Conservation (phyloP, 2,888 invertebrate species). For the Monochamus alternatus region DNA sequence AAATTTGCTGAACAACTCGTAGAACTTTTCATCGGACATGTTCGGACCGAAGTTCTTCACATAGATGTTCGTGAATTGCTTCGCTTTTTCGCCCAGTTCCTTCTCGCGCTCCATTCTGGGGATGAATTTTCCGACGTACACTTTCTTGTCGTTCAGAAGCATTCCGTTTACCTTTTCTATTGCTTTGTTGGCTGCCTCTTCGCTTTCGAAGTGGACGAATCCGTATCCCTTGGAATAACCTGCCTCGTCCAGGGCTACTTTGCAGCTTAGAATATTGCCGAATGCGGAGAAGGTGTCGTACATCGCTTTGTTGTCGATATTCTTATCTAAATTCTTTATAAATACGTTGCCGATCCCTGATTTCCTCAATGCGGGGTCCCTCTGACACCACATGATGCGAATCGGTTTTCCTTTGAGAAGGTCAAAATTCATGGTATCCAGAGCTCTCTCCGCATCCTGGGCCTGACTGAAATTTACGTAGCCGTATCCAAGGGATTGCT, state of each 20-base stretch:
- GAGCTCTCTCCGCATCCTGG: conserved; percentile 97
- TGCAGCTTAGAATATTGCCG: conserved; percentile 98
- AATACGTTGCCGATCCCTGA: conserved; percentile 99
- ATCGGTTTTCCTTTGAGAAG: conserved; percentile 97
- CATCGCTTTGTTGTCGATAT: conserved; percentile 99
- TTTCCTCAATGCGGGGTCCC: conserved; percentile 97
- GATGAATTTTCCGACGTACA: conserved; percentile 97
- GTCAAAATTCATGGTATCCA: conserved; percentile 99
- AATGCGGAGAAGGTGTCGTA: conserved; percentile 99
- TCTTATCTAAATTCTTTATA: conserved; percentile 98
- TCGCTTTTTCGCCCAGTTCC: conserved; percentile 95
- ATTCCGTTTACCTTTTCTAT: conserved; percentile 99
- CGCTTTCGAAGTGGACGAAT: conserved; percentile 98
- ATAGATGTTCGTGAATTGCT: conserved; percentile 97
- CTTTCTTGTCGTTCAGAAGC: conserved; percentile 98
- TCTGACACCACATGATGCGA: conserved; percentile 99
- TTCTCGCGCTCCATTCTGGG: conserved; percentile 97
- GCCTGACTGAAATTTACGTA: conserved; percentile 99
- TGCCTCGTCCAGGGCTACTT: conserved; percentile 96
- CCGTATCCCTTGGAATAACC: conserved; percentile 95
- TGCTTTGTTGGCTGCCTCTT: conserved; percentile 96
- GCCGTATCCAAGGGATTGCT: conserved; percentile 98
- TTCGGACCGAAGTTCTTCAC: conserved; percentile 98
- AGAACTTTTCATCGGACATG: conserved; percentile 89
- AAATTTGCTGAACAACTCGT: conserved; percentile 92